Base-by-base conservation (phyloP, 92 coral and sea anemone genomes). In the Parazoanthus darwini region DNA sequence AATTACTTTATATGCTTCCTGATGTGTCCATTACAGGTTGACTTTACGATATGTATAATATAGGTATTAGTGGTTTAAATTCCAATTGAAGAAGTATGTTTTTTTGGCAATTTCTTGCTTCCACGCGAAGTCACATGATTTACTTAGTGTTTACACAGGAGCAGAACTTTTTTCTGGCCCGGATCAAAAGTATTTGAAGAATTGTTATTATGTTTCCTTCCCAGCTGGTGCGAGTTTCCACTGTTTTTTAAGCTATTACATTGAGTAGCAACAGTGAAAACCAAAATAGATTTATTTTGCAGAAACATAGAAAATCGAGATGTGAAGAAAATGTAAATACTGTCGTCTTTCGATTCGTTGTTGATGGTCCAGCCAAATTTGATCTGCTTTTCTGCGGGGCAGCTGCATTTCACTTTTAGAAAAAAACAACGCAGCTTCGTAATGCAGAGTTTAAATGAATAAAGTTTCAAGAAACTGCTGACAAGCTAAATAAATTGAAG, bases 201-300 rank as follows among this genome's bases (percentile, higher is more conserved):
- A 44, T 79, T 46, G 26, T 63, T 66, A 44, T 25, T 25, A 23
- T 43, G 38, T 37, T 82, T 63, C 63, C 54, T 46, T 67, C 77
- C 51, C 86, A 82, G 86, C 78, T 82, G 58, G 68, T 74, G 78
- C 71, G 77, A 5, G 50, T 44, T 72, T 23, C 56, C 46, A n/a
- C 35, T 16, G 11, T 63, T 65, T 66, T 38, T 44, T 56, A 13
- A 1, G 6, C 42, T 22, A 26, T 22, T 37, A 70, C 23, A 44
- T 20, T 84, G 3, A 59, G 67, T 35, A 5, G 35, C 20, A 15
- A 43, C 14, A 76, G 15, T n/a, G 54, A 76, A 18, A 76, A 20
- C 42, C 14, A 10, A 71, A 26, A 26, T n/a, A 44, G 9, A 20
- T 81, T 58, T 56, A 7, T 50, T 73, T 50, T 36, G 20, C 37